Base-by-base conservation (phyloP, 2,797 vertebrate species). In the Dicrostonyx torquatus region DNA sequence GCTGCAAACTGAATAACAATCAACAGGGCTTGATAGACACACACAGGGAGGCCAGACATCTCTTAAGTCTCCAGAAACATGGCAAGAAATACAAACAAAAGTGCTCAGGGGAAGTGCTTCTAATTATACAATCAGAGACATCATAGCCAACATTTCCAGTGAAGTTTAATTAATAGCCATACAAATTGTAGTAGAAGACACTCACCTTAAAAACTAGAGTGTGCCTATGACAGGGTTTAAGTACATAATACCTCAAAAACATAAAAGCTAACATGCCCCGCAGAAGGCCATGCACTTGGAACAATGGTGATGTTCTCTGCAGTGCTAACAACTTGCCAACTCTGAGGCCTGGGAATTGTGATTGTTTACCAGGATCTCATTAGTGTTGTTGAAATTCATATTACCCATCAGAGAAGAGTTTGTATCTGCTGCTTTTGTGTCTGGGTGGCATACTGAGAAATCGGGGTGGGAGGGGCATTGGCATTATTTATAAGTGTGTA, bases 1-100 rank as follows among this genome's bases (percentile, higher is more conserved):
- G 95, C 95, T 97, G 98, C 96, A 97, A 95, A 89, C 95, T 98
- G 97, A 98, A 98, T 98, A 98, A 97, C 92, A 98, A 98, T 98
- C 97, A 97, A 96, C 85, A 96, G 92, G 91, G 78, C 94, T 97
- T 97, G 97, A 98, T 72, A 97, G 96, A 94, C 94, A 95, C 89
- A 93, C 92, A 96, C 97, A 97, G 62, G 94, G 70, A 95, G 73
- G 94, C 87, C 90, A 96, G 91, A 95, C 40, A 48, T 95, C 96
- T 97, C 97, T 86, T 96, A 72, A 96, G 96, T 97, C 94, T 94
- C 75, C 82, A 96, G 88, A 96, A 98, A 97, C 64, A 94, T 94
- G 68, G 40, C 94, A 97, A 95, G 40, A 76, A 95, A 97, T 45
- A 87, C 72, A 94, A 95, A 96, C 83, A 95, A 73, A 18, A 26